Evolutionary conservation across 2,797 vertebrate genomes (phyloP).

Genomic region (Hoplostethus atlanticus): DNA sequence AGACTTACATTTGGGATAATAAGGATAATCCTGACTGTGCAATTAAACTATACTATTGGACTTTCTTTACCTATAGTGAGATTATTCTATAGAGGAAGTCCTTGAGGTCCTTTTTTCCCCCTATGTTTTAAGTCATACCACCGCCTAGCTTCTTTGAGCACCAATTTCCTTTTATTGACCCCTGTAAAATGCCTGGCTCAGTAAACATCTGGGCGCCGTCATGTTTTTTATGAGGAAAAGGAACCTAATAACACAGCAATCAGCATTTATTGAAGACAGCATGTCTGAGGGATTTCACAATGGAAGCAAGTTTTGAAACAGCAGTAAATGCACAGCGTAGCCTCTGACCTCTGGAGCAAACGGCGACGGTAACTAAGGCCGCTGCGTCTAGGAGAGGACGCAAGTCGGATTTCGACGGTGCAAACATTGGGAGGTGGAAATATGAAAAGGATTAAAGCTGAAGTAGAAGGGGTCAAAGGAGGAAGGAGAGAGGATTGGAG

Average conservation of each 20-base stretch:
- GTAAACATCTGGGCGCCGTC: conserved; percentile 66
- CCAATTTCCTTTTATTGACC: conserved; percentile 80
- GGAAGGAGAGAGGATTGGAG: conserved; percentile 41
- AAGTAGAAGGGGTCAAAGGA: conserved; percentile 55
- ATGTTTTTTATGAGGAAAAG: conserved; percentile 73
- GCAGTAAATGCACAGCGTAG: conserved; percentile 11
- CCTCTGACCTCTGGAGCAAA: conserved; percentile 10
- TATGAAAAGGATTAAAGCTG: conserved; percentile 48
- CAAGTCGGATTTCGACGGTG: conserved; percentile 33
- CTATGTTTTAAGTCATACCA: conserved; percentile 51
- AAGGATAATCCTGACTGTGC: conserved; percentile 15
- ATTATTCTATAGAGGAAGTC: not conserved
- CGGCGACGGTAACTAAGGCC: conserved; percentile 28
- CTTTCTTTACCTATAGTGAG: not conserved
- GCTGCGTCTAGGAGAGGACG: not conserved
- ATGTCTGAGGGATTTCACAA: conserved; percentile 47
- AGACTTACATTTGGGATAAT: conserved; percentile 40
- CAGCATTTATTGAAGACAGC: conserved; percentile 67
- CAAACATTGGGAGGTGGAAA: conserved; percentile 40
- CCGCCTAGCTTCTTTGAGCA: conserved; percentile 47
- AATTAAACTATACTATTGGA: conserved; percentile 31
- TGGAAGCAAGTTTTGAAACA: conserved; percentile 16
- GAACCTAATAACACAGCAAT: conserved; percentile 75
- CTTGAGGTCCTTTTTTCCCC: conserved; percentile 19
- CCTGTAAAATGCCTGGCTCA: conserved; percentile 63